These are phyloP conservation scores for Antheraea pernyi DNA, from an alignment of 1,140 invertebrate genomes.

Conservation along the genomic window DNA sequence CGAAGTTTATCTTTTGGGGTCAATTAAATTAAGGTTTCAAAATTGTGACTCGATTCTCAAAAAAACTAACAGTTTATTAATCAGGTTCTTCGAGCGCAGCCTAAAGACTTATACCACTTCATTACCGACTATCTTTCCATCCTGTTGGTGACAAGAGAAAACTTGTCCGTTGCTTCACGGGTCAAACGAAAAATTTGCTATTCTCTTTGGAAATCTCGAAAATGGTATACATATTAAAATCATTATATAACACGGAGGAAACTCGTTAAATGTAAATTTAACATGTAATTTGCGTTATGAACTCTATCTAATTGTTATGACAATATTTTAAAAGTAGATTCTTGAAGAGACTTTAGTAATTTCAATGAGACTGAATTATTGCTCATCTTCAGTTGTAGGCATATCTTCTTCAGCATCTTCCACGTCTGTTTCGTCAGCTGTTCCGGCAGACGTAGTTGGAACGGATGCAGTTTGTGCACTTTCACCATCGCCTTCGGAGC, in stretches of 20 bases:
- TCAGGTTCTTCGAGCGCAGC: slow-evolving; percentile 80
- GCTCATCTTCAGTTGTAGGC: slow-evolving; percentile 31
- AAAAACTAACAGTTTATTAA: slow-evolving; percentile 8
- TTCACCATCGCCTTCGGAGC: slow-evolving; percentile 31
- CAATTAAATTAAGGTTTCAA: too few relatives aligned
- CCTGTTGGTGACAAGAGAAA: slow-evolving; percentile 82
- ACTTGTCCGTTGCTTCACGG: slow-evolving; percentile 42
- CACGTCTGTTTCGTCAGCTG: slow-evolving; percentile 35
- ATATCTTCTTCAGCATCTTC: slow-evolving; percentile 27
- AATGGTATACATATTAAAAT: too few relatives aligned
- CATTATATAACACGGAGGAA: too few relatives aligned
- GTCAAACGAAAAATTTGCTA: slow-evolving; percentile 13
- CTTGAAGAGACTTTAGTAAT: too few relatives aligned
- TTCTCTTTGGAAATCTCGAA: too few relatives aligned
- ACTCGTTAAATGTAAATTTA: too few relatives aligned
- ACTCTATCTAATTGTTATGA: too few relatives aligned
- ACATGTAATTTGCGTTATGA: too few relatives aligned
- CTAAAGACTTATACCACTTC: slow-evolving; percentile 80
- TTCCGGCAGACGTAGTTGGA: slow-evolving; percentile 34
- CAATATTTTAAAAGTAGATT: too few relatives aligned
- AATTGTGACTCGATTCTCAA: too few relatives aligned
- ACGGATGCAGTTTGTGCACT: slow-evolving; percentile 33
- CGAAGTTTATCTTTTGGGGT: too few relatives aligned
- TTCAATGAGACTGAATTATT: slow-evolving; percentile 13
- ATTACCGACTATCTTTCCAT: slow-evolving; percentile 84